phyloP scores from a whole-genome alignment of 2,888 invertebrate species.

The Nomada goodeniana region DNA sequence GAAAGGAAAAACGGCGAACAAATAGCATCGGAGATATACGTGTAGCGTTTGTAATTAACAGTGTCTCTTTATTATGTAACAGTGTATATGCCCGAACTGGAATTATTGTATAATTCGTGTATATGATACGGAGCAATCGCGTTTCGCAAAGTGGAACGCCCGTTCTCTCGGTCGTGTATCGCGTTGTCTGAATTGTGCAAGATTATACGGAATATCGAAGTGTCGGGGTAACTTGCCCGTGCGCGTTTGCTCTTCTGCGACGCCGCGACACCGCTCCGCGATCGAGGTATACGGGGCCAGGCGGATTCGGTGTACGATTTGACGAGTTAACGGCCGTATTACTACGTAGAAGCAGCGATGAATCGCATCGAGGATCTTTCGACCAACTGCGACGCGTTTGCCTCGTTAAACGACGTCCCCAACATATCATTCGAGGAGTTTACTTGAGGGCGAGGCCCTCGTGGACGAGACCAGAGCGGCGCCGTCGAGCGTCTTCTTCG shows the following conservation, averaged over 20 bases:
- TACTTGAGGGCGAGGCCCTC: constrained; percentile 42
- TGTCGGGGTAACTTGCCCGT: too few relatives aligned
- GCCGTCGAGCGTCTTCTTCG: constrained; percentile 5
- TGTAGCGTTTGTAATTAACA: constrained; percentile 75
- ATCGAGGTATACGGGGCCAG: neutral
- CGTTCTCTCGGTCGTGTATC: constrained; percentile 30
- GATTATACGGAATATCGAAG: too few relatives aligned
- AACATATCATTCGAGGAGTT: constrained; percentile 70
- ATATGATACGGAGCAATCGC: constrained; percentile 61
- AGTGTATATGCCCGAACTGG: constrained; percentile 72
- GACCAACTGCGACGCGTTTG: constrained; percentile 67
- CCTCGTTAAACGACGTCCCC: constrained; percentile 49
- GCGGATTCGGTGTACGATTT: neutral
- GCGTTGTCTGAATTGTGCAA: neutral
- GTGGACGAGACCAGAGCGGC: too few relatives aligned
- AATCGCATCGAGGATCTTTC: constrained; percentile 42
- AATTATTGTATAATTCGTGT: constrained; percentile 70
- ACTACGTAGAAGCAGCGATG: constrained; percentile 25
- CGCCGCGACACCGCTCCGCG: neutral
- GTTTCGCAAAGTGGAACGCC: constrained; percentile 34
- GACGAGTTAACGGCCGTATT: constrained; percentile 10
- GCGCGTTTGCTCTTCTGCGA: too few relatives aligned
- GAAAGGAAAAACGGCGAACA: neutral
- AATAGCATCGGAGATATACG: constrained; percentile 55
- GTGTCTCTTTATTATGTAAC: constrained; percentile 76